phyloP scores from a whole-genome alignment of 2,797 vertebrate species.

The Natrix natrix region DNA sequence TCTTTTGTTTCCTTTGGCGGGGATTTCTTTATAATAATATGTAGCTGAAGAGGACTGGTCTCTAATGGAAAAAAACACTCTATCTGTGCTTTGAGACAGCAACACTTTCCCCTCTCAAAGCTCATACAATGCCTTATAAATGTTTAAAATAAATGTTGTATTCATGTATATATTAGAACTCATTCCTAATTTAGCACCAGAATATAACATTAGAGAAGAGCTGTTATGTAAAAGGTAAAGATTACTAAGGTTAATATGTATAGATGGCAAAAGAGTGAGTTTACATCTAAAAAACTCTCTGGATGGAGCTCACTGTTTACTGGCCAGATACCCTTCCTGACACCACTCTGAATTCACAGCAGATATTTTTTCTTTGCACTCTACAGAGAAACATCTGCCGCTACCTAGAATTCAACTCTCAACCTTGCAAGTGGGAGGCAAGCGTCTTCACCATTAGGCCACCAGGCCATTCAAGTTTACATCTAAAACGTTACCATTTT shows the following conservation, averaged over 20 bases:
- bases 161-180: not conserved
- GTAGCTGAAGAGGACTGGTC: conserved; percentile 91
- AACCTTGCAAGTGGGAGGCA: not conserved
- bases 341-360: not conserved
- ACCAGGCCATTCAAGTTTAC: not conserved
- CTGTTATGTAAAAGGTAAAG: not conserved
- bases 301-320: not conserved
- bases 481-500: not conserved
- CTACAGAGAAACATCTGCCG: not conserved
- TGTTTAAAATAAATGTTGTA: not conserved
- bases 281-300: not conserved
- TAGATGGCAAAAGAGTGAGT: not conserved
- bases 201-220: not conserved
- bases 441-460: not conserved
- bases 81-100: not conserved
- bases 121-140: not conserved
- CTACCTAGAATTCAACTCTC: not conserved
- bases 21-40: conserved; percentile 77
- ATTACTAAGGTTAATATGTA: not conserved
- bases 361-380: not conserved
- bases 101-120: not conserved
- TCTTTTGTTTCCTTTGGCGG: conserved; percentile 50
- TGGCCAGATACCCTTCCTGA: not conserved
- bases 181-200: not conserved
- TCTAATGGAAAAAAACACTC: conserved; percentile 65